Evolutionary conservation across 2,797 vertebrate genomes (phyloP).

Genomic region (Petrocephalus schoutedeni): DNA sequence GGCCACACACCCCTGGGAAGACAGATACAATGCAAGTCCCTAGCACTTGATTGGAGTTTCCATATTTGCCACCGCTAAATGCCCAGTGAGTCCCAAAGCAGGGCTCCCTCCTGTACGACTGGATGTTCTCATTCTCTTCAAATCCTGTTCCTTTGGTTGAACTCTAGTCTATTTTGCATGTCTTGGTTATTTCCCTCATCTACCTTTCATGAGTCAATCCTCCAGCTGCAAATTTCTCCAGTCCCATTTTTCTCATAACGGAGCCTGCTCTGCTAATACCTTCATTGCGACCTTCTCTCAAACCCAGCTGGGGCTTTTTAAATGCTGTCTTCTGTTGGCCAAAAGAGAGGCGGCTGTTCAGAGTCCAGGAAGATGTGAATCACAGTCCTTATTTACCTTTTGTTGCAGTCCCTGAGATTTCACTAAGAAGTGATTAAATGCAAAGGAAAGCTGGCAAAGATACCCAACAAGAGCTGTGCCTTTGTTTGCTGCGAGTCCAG

Average conservation of each 20-base stretch:
- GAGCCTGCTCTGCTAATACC: background rate
- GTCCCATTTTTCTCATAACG: background rate
- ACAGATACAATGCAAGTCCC: background rate
- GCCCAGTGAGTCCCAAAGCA: background rate
- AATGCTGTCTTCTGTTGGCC: background rate
- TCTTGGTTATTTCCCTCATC: background rate
- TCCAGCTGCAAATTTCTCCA: conserved; percentile 1
- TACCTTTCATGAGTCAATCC: background rate
- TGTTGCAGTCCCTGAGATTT: background rate
- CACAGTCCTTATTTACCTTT: background rate
- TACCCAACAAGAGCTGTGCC: background rate
- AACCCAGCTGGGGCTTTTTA: background rate
- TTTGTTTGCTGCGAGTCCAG: background rate
- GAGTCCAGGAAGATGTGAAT: background rate
- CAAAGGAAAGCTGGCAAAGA: background rate
- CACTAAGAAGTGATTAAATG: background rate
- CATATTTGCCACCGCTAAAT: background rate
- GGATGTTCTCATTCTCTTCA: background rate
- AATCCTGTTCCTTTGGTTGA: conserved; percentile 1
- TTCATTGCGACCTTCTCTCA: background rate
- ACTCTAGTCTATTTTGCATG: background rate
- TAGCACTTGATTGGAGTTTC: background rate
- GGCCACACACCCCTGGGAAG: background rate
- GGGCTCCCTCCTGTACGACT: background rate
- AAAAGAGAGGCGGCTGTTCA: background rate